These are phyloP conservation scores for Larimichthys crocea DNA, from an alignment of 2,113 vertebrate species.

Conservation along the genomic window DNA sequence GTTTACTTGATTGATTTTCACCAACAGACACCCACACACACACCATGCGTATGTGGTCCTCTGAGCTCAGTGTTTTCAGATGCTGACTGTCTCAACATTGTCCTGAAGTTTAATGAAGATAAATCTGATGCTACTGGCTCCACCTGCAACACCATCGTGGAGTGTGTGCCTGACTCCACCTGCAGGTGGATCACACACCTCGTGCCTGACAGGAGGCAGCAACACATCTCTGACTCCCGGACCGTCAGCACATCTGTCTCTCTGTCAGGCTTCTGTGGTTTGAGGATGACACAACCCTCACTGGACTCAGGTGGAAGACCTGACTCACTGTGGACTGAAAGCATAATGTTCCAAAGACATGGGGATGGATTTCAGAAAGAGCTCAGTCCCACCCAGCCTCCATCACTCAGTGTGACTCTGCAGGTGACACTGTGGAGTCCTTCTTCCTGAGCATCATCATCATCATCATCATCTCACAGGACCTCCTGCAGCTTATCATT, in stretches of 20 bases:
- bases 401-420: too few relatives aligned
- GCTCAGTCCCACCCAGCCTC: too few relatives aligned
- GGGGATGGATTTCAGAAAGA: background rate
- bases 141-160: background rate
- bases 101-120: slow-evolving; percentile 42
- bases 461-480: too few relatives aligned
- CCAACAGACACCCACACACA: slow-evolving; percentile 20
- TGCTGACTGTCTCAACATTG: slow-evolving; percentile 20
- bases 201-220: background rate
- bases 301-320: background rate
- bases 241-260: background rate
- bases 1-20: slow-evolving; percentile 53
- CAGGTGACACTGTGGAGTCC: too few relatives aligned
- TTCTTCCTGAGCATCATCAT: too few relatives aligned
- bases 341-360: background rate
- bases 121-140: slow-evolving; percentile 11
- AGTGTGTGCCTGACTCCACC: background rate
- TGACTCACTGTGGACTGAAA: background rate
- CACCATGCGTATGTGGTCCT: slow-evolving; percentile 7
- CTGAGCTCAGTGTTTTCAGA: slow-evolving; percentile 22
- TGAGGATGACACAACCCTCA: background rate
- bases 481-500: too few relatives aligned
- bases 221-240: background rate
- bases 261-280: background rate
- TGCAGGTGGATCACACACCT: background rate